Conservation (phyloP, 1,140 invertebrate genomes). For the Theocolax elegans region DNA sequence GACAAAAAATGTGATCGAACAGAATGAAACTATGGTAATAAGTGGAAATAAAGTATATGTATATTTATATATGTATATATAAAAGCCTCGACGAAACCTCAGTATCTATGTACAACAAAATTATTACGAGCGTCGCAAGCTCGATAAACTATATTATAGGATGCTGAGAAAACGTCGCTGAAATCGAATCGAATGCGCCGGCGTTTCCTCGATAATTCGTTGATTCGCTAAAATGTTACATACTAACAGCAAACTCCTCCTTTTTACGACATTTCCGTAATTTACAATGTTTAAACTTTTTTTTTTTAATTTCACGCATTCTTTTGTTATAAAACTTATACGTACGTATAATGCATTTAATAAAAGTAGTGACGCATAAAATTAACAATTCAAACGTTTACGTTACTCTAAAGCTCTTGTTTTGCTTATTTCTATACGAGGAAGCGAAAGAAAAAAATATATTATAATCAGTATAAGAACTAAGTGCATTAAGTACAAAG, state of each 20-base stretch:
- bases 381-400: conserved; percentile 17
- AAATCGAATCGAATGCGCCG: not conserved
- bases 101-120: conserved; percentile 4
- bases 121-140: not conserved
- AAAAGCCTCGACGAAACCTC: not conserved
- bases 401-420: conserved; percentile 14
- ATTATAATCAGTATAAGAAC: not conserved
- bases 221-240: conserved; percentile 36
- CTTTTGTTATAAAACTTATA: conserved; percentile 18
- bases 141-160: not conserved
- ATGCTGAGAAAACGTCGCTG: not conserved
- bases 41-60: no score
- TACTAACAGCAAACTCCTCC: not conserved
- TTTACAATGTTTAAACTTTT: conserved; percentile 17
- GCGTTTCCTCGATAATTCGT: conserved; percentile 4
- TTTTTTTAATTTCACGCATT: not conserved
- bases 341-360: not conserved
- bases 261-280: not conserved
- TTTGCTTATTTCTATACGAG: not conserved
- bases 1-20: no score
- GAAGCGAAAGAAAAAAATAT: not conserved
- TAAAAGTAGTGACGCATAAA: not conserved
- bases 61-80: no score
- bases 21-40: no score
- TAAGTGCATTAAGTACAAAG: not conserved